Base-by-base conservation (phyloP, 2,797 vertebrate genomes). In the Thunnus albacares region DNA sequence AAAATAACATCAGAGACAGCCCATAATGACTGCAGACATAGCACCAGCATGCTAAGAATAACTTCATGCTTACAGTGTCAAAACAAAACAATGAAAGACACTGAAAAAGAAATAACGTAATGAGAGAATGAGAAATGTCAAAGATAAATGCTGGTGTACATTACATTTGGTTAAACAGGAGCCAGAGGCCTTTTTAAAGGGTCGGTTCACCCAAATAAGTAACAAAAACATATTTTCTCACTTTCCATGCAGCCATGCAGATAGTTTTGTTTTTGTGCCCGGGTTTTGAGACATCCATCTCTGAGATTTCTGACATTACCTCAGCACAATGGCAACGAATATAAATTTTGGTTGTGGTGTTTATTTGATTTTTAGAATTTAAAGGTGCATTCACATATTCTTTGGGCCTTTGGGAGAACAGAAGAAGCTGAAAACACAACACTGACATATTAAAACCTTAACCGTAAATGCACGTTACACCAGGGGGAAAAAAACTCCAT, bases 1-100 rank as follows among this genome's bases (percentile, higher is more conserved):
- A 71, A 71, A 83, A 86, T 26, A 75, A 38, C 41, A 67, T 18
- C 58, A 52, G 12, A 80, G 52, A 57, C 49, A 13, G 41, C 45
- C 3, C 24, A 2, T 18, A 20, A 65, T 24, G 70, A 74, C 65
- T 66, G 6, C 51, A 74, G 56, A 64, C 38, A 3, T n/a, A 74
- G 13, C 0, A 41, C 63, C 49, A 7, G 41, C 17, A 57, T 3
- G 43, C 35, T 58, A 4, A 67, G 20, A 79, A 71, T 63, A 47
- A 57, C 28, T 10, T 63, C 59, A 81, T 55, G 43, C 33, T 63
- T 53, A 51, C 45, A 49, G 45, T 49, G 17, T 49, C 17, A 26
- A 59, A 67, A 53, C 17, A 71, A 70, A 71, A 78, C 51, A 70
- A 28, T 20, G n/a, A 20, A 58, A 58, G 11, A 49, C 22, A 66